Conservation (phyloP, 2,888 invertebrate species). For the Synergus laeviventris region DNA sequence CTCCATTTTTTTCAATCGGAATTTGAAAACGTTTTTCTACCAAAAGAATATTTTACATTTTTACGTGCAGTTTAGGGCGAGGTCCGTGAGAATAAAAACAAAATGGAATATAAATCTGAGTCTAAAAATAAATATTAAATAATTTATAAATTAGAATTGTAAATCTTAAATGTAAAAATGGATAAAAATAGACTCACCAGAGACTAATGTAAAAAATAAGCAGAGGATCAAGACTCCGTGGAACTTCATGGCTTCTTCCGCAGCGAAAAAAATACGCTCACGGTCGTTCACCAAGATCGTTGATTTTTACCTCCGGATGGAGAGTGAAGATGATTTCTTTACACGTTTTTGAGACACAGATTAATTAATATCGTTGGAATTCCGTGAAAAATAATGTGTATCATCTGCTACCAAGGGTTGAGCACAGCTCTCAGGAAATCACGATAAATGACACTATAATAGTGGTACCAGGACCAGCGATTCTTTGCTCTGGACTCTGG, state of each 20-base stretch:
- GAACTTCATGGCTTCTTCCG: constrained; percentile 54
- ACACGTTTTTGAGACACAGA: constrained; percentile 17
- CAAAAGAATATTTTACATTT: neutral
- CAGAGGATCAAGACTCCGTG: constrained; percentile 55
- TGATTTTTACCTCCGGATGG: constrained; percentile 5
- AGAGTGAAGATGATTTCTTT: neutral
- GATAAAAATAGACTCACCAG: constrained; percentile 46
- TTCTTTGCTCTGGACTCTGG: constrained; percentile 39
- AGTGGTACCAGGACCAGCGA: constrained; percentile 44
- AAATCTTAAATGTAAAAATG: neutral
- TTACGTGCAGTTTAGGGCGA: neutral
- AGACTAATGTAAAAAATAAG: constrained; percentile 47
- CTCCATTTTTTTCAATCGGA: neutral
- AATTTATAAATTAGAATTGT: neutral
- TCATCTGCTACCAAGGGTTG: constrained; percentile 40
- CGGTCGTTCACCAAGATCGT: constrained; percentile 35
- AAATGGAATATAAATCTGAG: neutral
- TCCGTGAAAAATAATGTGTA: neutral
- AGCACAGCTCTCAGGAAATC: constrained; percentile 51
- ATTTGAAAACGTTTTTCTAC: neutral
- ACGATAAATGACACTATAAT: constrained; percentile 1
- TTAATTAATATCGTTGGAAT: neutral
- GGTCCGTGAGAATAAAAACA: neutral
- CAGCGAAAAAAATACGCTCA: constrained; percentile 32
- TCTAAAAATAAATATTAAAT: neutral